A percentile compares a stretch with the other conserved stretches of the same genome.
phyloP scores from a whole-genome alignment of 2,888 invertebrate genomes.

The Steinernema hermaphroditum region DNA sequence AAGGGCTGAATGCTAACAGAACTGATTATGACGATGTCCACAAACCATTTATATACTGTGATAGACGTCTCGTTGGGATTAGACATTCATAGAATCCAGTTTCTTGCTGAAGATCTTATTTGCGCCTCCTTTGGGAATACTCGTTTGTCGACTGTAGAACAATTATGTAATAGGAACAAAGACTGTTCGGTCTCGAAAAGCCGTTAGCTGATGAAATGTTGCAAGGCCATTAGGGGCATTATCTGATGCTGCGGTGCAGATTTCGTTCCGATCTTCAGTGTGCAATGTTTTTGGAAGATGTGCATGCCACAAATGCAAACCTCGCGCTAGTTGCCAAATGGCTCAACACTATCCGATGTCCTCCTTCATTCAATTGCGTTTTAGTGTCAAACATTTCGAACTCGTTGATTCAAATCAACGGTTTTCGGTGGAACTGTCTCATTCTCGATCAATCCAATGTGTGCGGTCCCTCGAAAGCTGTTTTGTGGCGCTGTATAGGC shows the following conservation, averaged over 20 bases:
- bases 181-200: not conserved
- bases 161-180: slow-evolving; percentile 26
- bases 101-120: slow-evolving; percentile 26
- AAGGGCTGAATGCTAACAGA: not conserved
- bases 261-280: too few species aligned
- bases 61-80: slow-evolving; percentile 19
- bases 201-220: not conserved
- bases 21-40: slow-evolving; percentile 15
- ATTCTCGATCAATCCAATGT: not conserved
- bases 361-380: too few species aligned
- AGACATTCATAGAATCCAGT: not conserved
- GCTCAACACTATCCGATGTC: too few species aligned
- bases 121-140: slow-evolving; percentile 6
- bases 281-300: too few species aligned
- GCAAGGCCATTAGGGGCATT: not conserved
- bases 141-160: not conserved
- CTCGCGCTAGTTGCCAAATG: too few species aligned
- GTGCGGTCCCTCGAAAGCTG: not conserved
- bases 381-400: too few species aligned
- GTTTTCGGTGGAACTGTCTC: too few species aligned
- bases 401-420: too few species aligned
- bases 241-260: too few species aligned
- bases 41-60: slow-evolving; percentile 21
- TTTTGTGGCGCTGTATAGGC: not conserved
- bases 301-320: too few species aligned